Percentiles rank a stretch among this genome's conserved stretches.
phyloP scores from a whole-genome alignment of 2,888 invertebrate species.

The Myathropa florea region DNA sequence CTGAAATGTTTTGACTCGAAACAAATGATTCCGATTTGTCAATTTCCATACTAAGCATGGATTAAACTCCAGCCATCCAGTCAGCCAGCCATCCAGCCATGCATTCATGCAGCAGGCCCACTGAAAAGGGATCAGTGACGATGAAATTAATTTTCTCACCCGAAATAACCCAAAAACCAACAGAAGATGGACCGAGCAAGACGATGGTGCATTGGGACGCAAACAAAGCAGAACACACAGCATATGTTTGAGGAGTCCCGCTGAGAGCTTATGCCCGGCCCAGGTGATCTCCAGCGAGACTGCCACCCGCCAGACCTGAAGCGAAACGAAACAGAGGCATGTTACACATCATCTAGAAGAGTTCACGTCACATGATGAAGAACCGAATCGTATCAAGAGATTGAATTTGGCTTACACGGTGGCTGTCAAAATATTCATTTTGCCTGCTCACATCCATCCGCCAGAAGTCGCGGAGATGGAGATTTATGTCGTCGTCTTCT shows the following conservation, averaged over 20 bases:
- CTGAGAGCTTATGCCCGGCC: slow-evolving; percentile 56
- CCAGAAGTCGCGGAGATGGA: slow-evolving; percentile 58
- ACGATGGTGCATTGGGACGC: slow-evolving; percentile 16
- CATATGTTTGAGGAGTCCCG: slow-evolving; percentile 70
- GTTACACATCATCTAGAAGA: slow-evolving; percentile 68
- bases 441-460: slow-evolving; percentile 55
- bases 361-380: slow-evolving; percentile 44
- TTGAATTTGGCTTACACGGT: slow-evolving; percentile 68
- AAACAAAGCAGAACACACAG: slow-evolving; percentile 31
- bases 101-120: slow-evolving; percentile 7
- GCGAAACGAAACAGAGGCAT: slow-evolving; percentile 68
- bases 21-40: slow-evolving; percentile 80
- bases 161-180: slow-evolving; percentile 57
- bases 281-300: slow-evolving; percentile 51
- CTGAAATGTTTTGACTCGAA: slow-evolving; percentile 78
- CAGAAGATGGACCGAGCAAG: slow-evolving; percentile 13
- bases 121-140: slow-evolving; percentile 57
- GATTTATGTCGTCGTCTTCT: slow-evolving; percentile 57
- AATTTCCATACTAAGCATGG: slow-evolving; percentile 72
- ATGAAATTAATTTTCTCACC: slow-evolving; percentile 67
- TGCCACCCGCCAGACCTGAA: not conserved
- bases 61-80: slow-evolving; percentile 46
- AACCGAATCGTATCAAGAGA: slow-evolving; percentile 52
- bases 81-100: not conserved
- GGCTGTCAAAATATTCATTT: slow-evolving; percentile 69